Base-by-base conservation (phyloP, 2,888 invertebrate species). In the Eupithecia insigniata region DNA sequence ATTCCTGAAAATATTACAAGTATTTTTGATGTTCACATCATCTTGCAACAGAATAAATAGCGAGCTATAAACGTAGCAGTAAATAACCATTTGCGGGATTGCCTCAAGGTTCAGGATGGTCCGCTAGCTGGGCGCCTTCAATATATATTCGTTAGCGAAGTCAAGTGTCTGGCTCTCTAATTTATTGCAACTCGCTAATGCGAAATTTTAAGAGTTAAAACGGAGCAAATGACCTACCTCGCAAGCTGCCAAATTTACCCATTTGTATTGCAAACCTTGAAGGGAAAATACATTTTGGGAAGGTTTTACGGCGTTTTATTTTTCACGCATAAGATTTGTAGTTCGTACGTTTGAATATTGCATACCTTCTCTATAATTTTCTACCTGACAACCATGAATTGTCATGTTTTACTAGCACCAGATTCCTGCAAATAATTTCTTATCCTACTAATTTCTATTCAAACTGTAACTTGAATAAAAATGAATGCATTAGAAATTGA, bases 161-260 rank as follows among this genome's bases (percentile, higher is more conserved):
- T 81, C 80, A 82, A 83, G 84, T 81, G 81, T 81, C 79, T 82
- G 79, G 74, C 80, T 80, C 78, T 77, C 84, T 85, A 87, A 90
- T 90, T 89, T 89, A 90, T 90, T 83, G 84, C 86, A 80, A 79
- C 84, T 83, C 82, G 83, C 84, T 84, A 85, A 84, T 85, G 84
- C 82, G 85, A 86, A 90, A 90, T 90, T 89, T 89, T 89, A 87
- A 88, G 84, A 83, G 80, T 81, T 78, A 76, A 81, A 82, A 81
- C 79, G 78, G 72, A 73, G 67, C 64, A 22, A 66, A 67, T 72
- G 74, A 75, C 75, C 75, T 75, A 30, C 34, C 26, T 51, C 22
- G 51, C 14, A 26, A 55, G 68, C 67, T 73, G 73, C 65, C 72
- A 70, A 70, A 73, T 75, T 70, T 78, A 70, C 14, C 62, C 12